Evolutionary conservation across 2,888 invertebrate genomes (phyloP), one percentile per base, ranked within the genome.

Genomic region (Empis livida): DNA sequence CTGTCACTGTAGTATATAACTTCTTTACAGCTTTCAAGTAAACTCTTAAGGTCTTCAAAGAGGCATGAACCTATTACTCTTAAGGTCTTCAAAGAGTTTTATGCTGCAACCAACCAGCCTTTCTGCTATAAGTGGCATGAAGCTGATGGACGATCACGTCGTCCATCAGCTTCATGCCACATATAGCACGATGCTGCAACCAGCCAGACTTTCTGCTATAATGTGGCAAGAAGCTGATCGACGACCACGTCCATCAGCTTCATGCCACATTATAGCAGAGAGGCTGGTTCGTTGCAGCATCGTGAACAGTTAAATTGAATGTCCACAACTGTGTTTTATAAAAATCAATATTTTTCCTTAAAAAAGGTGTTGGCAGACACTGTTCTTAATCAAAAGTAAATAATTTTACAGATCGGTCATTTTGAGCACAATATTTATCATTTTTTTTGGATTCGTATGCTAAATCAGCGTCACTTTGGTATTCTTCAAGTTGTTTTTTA

Each of bases 311-410:
- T n/a, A 41, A 23, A 17, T 46, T 46, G 8, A 30, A 46, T 1
- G 45, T 45, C 45, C 45, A 46, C 17, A 46, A 17, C 9, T 15
- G 42, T 5, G 35, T 10, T 17, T 46, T 42, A 14, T 42, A 46
- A n/a, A 42, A 46, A 11, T 14, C 5, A 5, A 35, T 20, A 3
- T 17, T 10, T 3, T 30, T 31, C 10, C 15, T 15, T 13, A 46
- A 17, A 17, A 35, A 32, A 13, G 42, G 46, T 2, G 42, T 46
- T 35, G 42, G 42, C 5, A 46, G 15, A 11, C 42, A 42, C 42
- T 46, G 41, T 20, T 46, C 35, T 8, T 42, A n/a, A 14, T 49
- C 42, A 42, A 48, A 48, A 15, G n/a, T 35, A 43, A 42, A 42
- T 16, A 30, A 27, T 31, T 27, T 31, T 32, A 43, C 27, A 17